Percentiles rank a stretch among this genome's conserved stretches.
Evolutionary conservation across 2,888 invertebrate species (phyloP).

Genomic region (Phaonia tiefii): DNA sequence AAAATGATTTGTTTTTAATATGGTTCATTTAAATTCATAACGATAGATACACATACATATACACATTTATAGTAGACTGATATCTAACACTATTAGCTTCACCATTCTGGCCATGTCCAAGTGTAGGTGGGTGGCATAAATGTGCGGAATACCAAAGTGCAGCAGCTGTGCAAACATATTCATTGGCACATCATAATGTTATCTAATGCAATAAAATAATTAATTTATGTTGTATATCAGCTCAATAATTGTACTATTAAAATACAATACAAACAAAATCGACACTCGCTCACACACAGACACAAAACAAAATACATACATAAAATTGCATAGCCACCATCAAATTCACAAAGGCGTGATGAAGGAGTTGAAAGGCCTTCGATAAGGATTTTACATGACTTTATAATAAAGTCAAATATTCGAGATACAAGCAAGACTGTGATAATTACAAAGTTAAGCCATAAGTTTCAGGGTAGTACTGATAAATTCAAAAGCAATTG

Average conservation of each 20-base stretch:
- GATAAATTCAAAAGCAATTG: too few relatives aligned
- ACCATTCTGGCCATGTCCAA: not conserved
- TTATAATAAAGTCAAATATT: too few relatives aligned
- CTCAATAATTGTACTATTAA: conserved; percentile 67
- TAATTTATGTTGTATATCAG: conserved; percentile 69
- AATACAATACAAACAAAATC: conserved; percentile 38
- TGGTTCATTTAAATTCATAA: conserved; percentile 32
- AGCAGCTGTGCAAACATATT: conserved; percentile 66
- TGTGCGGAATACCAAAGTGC: conserved; percentile 43
- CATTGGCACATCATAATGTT: conserved; percentile 68
- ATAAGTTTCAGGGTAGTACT: too few relatives aligned
- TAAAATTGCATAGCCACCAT: not conserved
- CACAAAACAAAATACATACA: conserved; percentile 1
- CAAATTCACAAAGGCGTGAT: too few relatives aligned
- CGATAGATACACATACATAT: conserved; percentile 28
- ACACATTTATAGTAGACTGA: not conserved
- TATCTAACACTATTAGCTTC: not conserved
- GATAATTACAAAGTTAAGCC: too few relatives aligned
- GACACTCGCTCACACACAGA: conserved; percentile 18
- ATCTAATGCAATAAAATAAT: conserved; percentile 69
- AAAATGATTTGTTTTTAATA: conserved; percentile 38
- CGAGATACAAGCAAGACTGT: too few relatives aligned
- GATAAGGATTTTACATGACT: too few relatives aligned
- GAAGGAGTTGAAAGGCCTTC: too few relatives aligned
- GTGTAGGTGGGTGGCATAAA: not conserved